phyloP scores from a whole-genome alignment of 2,113 vertebrate species.

The Anser cygnoides region DNA sequence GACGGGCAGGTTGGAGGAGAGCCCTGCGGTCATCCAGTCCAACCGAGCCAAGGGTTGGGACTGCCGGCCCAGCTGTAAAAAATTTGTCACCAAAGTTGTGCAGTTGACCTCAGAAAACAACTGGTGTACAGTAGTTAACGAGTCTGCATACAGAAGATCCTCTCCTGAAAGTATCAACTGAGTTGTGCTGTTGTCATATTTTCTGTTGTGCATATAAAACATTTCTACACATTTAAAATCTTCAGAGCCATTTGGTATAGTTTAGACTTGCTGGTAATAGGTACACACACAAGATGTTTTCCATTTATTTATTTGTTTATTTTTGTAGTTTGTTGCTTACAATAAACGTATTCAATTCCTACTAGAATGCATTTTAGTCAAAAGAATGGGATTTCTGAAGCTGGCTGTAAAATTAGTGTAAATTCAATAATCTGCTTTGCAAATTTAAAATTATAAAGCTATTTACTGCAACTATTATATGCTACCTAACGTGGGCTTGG shows the following conservation, averaged over 20 bases:
- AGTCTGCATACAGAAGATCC: neutral
- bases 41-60: too few species aligned
- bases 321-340: neutral
- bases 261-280: neutral
- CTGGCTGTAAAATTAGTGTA: neutral
- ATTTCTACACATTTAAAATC: neutral
- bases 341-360: neutral
- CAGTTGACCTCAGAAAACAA: neutral
- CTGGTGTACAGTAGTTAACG: fast-evolving
- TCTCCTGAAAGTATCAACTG: neutral
- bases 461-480: neutral
- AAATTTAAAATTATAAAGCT: neutral
- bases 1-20: too few species aligned
- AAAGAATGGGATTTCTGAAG: neutral
- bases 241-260: neutral
- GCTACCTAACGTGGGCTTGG: neutral
- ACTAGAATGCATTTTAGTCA: neutral
- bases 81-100: neutral
- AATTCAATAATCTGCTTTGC: neutral
- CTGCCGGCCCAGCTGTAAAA: neutral
- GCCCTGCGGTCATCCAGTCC: too few species aligned
- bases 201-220: neutral
- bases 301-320: neutral
- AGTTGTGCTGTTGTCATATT: fast-evolving
- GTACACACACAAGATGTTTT: fast-evolving